A percentile compares a stretch with the other conserved stretches of the same genome.
Conservation (phyloP, 64 coral and sea anemone species). For the Porites lutea region DNA sequence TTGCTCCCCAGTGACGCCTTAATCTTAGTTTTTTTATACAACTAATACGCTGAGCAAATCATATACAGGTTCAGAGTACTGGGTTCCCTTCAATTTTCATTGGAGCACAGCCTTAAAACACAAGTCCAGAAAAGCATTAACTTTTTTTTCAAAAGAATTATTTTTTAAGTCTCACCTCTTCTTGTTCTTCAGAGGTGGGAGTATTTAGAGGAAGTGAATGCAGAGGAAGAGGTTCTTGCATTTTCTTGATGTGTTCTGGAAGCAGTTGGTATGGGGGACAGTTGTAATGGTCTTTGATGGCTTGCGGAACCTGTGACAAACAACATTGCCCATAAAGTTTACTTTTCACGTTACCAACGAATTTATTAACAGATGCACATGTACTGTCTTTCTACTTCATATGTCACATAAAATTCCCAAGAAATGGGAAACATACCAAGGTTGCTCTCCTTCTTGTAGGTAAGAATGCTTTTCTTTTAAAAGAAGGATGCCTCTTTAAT, state of each 20-base stretch:
- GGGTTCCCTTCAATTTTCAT: too few relatives aligned
- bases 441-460: slow-evolving; percentile 87
- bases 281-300: slow-evolving; percentile 92
- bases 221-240: slow-evolving; percentile 83
- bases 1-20: too few relatives aligned
- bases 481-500: slow-evolving; percentile 78
- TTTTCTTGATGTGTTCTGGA: slow-evolving; percentile 89
- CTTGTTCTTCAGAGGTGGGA: slow-evolving; percentile 85
- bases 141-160: not conserved
- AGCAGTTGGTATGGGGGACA: slow-evolving; percentile 78
- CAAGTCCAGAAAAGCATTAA: too few relatives aligned
- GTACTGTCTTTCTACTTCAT: not conserved
- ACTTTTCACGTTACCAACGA: not conserved
- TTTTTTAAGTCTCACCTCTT: slow-evolving; percentile 70
- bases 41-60: too few relatives aligned
- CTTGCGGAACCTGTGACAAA: slow-evolving; percentile 83
- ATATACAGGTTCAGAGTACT: too few relatives aligned
- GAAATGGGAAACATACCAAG: slow-evolving; percentile 57
- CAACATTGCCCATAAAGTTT: not conserved
- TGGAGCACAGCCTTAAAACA: too few relatives aligned
- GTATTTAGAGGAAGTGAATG: slow-evolving; percentile 74
- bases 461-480: slow-evolving; percentile 78
- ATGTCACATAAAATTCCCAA: not conserved
- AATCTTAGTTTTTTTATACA: too few relatives aligned
- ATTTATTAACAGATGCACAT: not conserved